Percentiles rank a stretch among this genome's conserved stretches.
These are phyloP conservation scores for Rhincodon typus DNA, from an alignment of 2,797 vertebrate species.

Conservation along the genomic window DNA sequence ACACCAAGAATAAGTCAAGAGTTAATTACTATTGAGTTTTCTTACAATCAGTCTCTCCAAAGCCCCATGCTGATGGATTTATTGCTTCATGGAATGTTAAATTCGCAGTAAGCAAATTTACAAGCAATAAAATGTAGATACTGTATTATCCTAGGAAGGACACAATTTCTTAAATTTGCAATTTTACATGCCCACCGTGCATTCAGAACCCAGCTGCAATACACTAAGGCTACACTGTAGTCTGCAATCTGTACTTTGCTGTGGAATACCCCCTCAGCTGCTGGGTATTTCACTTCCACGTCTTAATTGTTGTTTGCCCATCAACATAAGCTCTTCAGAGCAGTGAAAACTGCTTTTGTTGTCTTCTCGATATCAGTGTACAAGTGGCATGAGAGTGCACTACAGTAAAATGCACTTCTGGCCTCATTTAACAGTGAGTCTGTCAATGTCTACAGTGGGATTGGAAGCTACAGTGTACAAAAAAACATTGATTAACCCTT, in stretches of 20 bases:
- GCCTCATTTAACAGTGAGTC: neutral
- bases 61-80: neutral
- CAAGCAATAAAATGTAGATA: neutral
- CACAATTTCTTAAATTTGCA: neutral
- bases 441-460: neutral
- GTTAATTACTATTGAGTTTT: neutral
- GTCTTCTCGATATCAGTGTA: neutral
- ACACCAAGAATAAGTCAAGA: neutral
- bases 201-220: neutral
- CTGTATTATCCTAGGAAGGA: neutral
- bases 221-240: neutral
- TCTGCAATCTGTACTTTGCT: neutral
- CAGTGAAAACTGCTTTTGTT: neutral
- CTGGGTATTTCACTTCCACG: neutral
- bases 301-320: neutral
- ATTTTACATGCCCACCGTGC: neutral
- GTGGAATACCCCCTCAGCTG: neutral
- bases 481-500: neutral
- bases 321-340: neutral
- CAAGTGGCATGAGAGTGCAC: neutral
- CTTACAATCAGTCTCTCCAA: neutral
- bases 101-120: neutral
- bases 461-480: neutral
- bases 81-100: neutral
- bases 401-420: neutral